Evolutionary conservation across 2,113 vertebrate species (phyloP).

Genomic region (Micronycteris hirsuta): DNA sequence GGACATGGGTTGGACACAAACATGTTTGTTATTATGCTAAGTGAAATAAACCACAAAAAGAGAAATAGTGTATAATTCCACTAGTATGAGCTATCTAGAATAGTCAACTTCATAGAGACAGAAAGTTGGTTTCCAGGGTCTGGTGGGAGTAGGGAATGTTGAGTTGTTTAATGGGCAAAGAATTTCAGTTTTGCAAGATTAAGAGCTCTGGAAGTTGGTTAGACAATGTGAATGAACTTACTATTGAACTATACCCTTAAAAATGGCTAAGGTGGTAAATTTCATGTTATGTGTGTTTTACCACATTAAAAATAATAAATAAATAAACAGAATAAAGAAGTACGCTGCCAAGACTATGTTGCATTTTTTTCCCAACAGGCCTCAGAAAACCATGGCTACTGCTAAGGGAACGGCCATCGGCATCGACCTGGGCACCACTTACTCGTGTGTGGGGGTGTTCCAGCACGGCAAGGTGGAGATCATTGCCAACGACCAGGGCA

Average conservation of each 20-base stretch:
- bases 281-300: background rate
- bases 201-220: background rate
- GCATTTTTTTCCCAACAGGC: slow-evolving; percentile 28
- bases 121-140: background rate
- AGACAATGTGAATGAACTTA: background rate
- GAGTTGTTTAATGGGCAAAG: background rate
- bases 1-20: background rate
- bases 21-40: background rate
- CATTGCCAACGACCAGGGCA: slow-evolving; percentile 95
- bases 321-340: background rate
- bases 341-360: background rate
- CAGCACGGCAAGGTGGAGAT: slow-evolving; percentile 95
- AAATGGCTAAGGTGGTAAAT: background rate
- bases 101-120: background rate
- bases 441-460: slow-evolving; percentile 95
- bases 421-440: slow-evolving; percentile 94
- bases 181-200: background rate
- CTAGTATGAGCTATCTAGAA: background rate
- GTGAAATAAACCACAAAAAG: background rate
- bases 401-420: slow-evolving; percentile 90
- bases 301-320: background rate
- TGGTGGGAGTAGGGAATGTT: background rate
- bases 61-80: background rate
- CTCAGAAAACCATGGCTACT: slow-evolving; percentile 80
- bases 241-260: background rate